Evolutionary conservation across 2,888 invertebrate genomes (phyloP).

Genomic region (Cyclophora punctaria): DNA sequence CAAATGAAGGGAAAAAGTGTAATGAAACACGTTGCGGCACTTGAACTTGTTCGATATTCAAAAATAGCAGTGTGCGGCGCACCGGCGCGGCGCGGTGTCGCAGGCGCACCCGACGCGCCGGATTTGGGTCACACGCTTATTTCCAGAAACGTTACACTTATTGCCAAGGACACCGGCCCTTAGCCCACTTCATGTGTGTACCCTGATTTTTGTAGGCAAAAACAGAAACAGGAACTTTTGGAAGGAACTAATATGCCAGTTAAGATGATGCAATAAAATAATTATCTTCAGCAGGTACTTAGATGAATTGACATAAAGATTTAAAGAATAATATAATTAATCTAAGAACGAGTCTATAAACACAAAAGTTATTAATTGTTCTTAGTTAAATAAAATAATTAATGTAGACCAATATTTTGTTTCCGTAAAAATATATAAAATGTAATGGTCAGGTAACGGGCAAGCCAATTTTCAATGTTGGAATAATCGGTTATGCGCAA

Average conservation of each 20-base stretch:
- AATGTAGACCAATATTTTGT: too few relatives aligned
- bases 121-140: constrained; percentile 67
- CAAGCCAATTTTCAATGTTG: constrained; percentile 26
- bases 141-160: constrained; percentile 53
- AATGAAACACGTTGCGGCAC: constrained; percentile 25
- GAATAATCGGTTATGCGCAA: constrained; percentile 56
- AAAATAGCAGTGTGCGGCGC: constrained; percentile 45
- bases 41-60: constrained; percentile 57
- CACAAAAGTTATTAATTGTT: too few relatives aligned
- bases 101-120: constrained; percentile 28
- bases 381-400: too few relatives aligned
- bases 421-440: background rate
- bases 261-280: too few relatives aligned
- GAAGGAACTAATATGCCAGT: too few relatives aligned
- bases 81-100: constrained; percentile 15
- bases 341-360: too few relatives aligned
- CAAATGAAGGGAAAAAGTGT: background rate
- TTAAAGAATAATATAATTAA: too few relatives aligned
- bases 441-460: constrained; percentile 15
- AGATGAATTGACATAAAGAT: too few relatives aligned
- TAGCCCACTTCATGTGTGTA: constrained; percentile 16
- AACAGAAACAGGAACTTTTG: too few relatives aligned
- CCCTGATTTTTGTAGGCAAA: constrained; percentile 1
- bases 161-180: constrained; percentile 49
- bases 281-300: too few relatives aligned